phyloP scores from a whole-genome alignment of 92 coral and sea anemone genomes.

The Muricea muricata region DNA sequence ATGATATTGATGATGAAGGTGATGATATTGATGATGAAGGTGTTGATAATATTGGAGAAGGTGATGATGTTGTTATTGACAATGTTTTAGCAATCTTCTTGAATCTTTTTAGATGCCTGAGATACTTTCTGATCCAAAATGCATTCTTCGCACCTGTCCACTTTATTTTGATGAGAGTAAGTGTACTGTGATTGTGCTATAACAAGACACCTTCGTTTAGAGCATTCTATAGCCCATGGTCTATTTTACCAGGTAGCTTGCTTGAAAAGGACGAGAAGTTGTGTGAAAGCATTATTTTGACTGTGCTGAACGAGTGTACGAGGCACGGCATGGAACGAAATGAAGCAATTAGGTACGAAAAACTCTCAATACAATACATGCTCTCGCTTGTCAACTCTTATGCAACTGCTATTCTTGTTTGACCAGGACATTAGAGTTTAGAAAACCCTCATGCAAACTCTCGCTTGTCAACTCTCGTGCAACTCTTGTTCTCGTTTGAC shows the following conservation, averaged over 20 bases:
- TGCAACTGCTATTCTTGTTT: not conserved
- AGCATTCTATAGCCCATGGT: not conserved
- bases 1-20: no score
- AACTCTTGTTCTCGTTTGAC: no score
- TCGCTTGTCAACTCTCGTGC: no score
- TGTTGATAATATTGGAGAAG: no score
- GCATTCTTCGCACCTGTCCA: not conserved
- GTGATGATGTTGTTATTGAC: no score
- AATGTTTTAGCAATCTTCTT: no score
- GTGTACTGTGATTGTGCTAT: not conserved
- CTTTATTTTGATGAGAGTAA: not conserved
- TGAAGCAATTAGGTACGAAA: slow-evolving; percentile 68
- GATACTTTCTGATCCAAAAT: slow-evolving; percentile 60
- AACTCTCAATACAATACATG: no score
- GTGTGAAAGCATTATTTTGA: slow-evolving; percentile 69
- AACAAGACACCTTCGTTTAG: not conserved
- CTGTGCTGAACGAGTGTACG: slow-evolving; percentile 84
- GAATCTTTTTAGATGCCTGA: slow-evolving; percentile 59
- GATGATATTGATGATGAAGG: no score
- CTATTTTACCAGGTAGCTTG: slow-evolving; percentile 64
- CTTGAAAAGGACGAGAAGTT: slow-evolving; percentile 72
- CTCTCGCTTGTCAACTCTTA: no score
- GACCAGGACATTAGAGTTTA: no score
- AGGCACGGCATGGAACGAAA: slow-evolving; percentile 61
- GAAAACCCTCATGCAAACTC: no score